Evolutionary conservation across 2,797 vertebrate genomes (phyloP), one percentile per base, ranked within the genome.

Genomic region (Esox masquinongy): DNA sequence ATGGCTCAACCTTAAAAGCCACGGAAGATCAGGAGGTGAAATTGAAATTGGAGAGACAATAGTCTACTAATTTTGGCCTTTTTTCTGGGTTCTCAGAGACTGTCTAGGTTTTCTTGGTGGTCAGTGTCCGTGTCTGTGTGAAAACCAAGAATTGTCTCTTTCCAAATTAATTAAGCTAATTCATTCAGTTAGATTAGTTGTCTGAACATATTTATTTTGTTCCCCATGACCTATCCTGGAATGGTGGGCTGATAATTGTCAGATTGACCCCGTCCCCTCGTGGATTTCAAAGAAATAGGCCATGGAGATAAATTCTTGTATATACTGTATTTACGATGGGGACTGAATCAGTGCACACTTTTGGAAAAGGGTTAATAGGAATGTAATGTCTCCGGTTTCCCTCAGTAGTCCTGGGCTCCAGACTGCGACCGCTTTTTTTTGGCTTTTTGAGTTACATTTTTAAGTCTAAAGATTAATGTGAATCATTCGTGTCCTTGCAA

Each of bases 31-130:
- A 64, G 24, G 61, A 2, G 36, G 16, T 83, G 81, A 83, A 83
- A 83, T 83, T 83, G 80, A 78, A 80, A 84, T 83, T 76, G 74
- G 78, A 84, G 82, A 83, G 76, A 71, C 73, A 56, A 83, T 56
- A 77, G 74, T 71, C 47, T 77, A 82, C 84, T 86, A 84, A 79
- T 86, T 79, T 36, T 39, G 7, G 12, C 6, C 6, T 53, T 29
- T 29, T 31, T 14, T 29, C 29, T 31, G 61, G 24, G 24, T 63
- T 63, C 11, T 29, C 26, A 7, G 24, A 64, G 26, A 15, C 24
- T 26, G 61, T 64, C 61, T 64, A 26, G 15, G 19, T 56, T 56
- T 36, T 22, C 14, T 56, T 53, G 6, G 19, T 8, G 51, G 19
- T 53, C n/a, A 8, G 53, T 8, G 53, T 22, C 7, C 53, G 7